Evolutionary conservation across 2,888 invertebrate genomes (phyloP), one percentile per base, ranked within the genome.

Genomic region (Sinotaia quadrata): DNA sequence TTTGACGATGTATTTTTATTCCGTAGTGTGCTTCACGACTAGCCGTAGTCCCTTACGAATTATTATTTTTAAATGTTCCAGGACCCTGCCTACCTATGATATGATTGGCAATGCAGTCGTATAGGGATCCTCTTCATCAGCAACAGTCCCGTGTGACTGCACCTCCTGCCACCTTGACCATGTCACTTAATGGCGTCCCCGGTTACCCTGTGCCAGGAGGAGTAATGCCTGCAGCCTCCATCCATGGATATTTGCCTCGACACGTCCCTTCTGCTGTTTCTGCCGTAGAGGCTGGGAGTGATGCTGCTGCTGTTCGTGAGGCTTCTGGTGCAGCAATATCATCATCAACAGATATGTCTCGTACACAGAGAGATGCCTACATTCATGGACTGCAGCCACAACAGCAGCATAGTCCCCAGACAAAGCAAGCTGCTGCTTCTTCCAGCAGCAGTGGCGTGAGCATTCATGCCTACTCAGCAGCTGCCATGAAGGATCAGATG

Each of bases 121-220:
- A 47, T 24, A 47, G 24, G 18, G 47, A 47, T 24, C 47, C 47
- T 21, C 47, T 10, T 31, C 31, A 10, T n/a, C 29, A 27, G n/a
- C 60, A 36, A 10, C 24, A 34, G 4, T 27, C 34, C 56, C 61
- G 54, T 4, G 54, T 37, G 31, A n/a, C 56, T 27, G 27, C 65
- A 2, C 52, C 65, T 41, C 65, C 65, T 56, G 56, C 56, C 56
- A 37, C 54, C 24, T 62, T 72, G 67, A 72, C 72, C 49, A 72
- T 72, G 72, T 67, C 67, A 2, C 63, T 72, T 34, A 72, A 67
- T 18, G 72, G 72, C 10, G 69, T 69, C n/a, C 72, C 72, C 1
- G 72, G 72, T 0, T 63, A 67, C 56, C 56, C 57, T 47, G n/a
- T n/a, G n/a, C n/a, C n/a, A n/a, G n/a, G n/a, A n/a, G n/a, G n/a